phyloP scores from a whole-genome alignment of 2,888 invertebrate species.

The Nomada lathburiana region DNA sequence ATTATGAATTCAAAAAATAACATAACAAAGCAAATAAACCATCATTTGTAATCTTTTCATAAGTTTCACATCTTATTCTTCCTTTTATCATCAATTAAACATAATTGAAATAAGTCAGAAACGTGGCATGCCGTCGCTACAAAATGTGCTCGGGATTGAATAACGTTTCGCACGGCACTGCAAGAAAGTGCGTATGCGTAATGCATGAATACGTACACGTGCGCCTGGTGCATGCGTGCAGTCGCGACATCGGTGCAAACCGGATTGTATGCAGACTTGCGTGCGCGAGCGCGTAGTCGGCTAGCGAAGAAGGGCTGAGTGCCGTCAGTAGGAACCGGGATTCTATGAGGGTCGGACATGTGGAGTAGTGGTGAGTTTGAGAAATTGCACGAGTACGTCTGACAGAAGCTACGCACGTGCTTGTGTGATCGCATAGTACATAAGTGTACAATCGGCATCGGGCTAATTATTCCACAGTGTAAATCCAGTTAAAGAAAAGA shows the following conservation, averaged over 20 bases:
- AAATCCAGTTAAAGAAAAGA: conserved; percentile 5
- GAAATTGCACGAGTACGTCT: conserved; percentile 54
- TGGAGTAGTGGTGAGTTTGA: conserved; percentile 39
- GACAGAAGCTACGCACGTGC: conserved; percentile 64
- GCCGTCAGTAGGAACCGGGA: conserved; percentile 74
- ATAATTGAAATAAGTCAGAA: not conserved
- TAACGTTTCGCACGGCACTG: conserved; percentile 7
- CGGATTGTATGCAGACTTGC: conserved; percentile 12
- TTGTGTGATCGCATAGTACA: conserved; percentile 26
- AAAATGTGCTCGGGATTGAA: not conserved
- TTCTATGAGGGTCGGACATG: conserved; percentile 66
- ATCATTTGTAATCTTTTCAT: not conserved
- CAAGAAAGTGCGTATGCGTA: conserved; percentile 3
- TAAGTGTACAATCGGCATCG: not conserved
- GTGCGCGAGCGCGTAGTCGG: conserved; percentile 33
- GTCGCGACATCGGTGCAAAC: not conserved
- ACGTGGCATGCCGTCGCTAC: not conserved
- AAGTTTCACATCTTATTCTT: not conserved
- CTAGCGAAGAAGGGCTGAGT: conserved; percentile 62
- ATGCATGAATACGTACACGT: conserved; percentile 17
- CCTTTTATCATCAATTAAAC: not conserved
- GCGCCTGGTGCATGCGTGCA: too few species aligned
- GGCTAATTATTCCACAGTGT: not conserved
- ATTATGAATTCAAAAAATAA: not conserved
- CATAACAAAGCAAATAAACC: too few species aligned